Evolutionary conservation across 1,140 invertebrate genomes (phyloP), one percentile per base, ranked within the genome.

Genomic region (Micrasema minimum): DNA sequence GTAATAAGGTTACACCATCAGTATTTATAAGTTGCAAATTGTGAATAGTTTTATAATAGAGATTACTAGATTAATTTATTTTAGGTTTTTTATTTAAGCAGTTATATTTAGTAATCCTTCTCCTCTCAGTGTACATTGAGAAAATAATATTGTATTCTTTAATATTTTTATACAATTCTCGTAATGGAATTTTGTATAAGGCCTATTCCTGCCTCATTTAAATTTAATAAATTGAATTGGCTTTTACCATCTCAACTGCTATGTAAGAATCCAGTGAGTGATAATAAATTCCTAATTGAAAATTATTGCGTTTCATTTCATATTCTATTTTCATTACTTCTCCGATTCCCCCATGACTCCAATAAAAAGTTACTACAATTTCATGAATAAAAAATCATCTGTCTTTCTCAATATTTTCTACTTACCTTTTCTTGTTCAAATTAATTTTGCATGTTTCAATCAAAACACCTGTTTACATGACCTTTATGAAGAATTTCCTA

Each of bases 381-480:
- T 31, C 26, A 31, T 31, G 26, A 31, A 31, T 31, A 31, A 2
- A 31, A 4, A 31, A 31, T 31, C 26, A 31, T 31, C 7, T 31
- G 26, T 31, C 2, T 31, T 31, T 2, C 26, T n/a, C n/a, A n/a
- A n/a, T n/a, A n/a, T n/a, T n/a, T n/a, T n/a, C n/a, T n/a, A n/a
- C n/a, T n/a, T n/a, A n/a, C n/a, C n/a, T n/a, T n/a, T n/a, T n/a
- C n/a, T n/a, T n/a, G n/a, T n/a, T n/a, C n/a, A 31, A 26, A 73
- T 73, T 66, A 57, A 69, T 59, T n/a, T 50, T 73, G 82, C 74
- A 78, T 82, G 79, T 79, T 80, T 79, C 79, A 83, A 85, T 85
- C 80, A 82, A 77, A 80, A 76, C 82, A 85, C 82, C 82, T 84
- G 83, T 7, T 35, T 37, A 51, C 38, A 45, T 78, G 77, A 78